Conservation (phyloP, 2,888 invertebrate species). For the Platycheirus rosarum region DNA sequence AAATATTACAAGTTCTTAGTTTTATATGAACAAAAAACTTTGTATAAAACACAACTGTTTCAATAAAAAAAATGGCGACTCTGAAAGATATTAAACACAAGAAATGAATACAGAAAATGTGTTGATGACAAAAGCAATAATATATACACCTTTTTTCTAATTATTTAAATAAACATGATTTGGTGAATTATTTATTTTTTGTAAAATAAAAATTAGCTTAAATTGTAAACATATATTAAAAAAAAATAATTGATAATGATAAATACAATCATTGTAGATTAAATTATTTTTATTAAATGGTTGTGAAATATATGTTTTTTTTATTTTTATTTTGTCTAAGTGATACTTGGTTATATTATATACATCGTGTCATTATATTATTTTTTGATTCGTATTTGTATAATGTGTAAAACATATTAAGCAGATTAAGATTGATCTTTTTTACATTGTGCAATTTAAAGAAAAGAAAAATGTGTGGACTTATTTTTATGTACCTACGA, state of each 20-base stretch:
- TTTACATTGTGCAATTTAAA: slow-evolving; percentile 33
- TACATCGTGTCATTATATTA: slow-evolving; percentile 48
- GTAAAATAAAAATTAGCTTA: slow-evolving; percentile 27
- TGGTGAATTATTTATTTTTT: slow-evolving; percentile 13
- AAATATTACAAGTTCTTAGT: slow-evolving; percentile 19
- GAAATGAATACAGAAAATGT: slow-evolving; percentile 24
- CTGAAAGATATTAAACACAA: neutral
- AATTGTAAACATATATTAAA: slow-evolving; percentile 36
- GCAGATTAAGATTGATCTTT: slow-evolving; percentile 54
- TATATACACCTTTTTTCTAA: slow-evolving; percentile 49
- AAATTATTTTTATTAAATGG: slow-evolving; percentile 71
- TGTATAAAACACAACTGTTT: slow-evolving; percentile 51
- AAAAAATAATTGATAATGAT: slow-evolving; percentile 34
- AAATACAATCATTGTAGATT: slow-evolving; percentile 71
- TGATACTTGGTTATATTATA: slow-evolving; percentile 50
- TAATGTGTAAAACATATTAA: slow-evolving; percentile 39
- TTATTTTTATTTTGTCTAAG: slow-evolving; percentile 54
- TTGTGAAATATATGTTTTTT: slow-evolving; percentile 70
- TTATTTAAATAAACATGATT: slow-evolving; percentile 22
- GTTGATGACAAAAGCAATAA: slow-evolving; percentile 73
- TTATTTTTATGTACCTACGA: slow-evolving; percentile 15
- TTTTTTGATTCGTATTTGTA: slow-evolving; percentile 35
- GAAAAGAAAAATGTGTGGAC: slow-evolving; percentile 13
- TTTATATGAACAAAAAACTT: slow-evolving; percentile 17
- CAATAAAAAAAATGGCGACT: slow-evolving; percentile 17